Percentiles rank a stretch among this genome's conserved stretches.
Evolutionary conservation across 2,113 vertebrate genomes (phyloP).

Genomic region (Mobula hypostoma): DNA sequence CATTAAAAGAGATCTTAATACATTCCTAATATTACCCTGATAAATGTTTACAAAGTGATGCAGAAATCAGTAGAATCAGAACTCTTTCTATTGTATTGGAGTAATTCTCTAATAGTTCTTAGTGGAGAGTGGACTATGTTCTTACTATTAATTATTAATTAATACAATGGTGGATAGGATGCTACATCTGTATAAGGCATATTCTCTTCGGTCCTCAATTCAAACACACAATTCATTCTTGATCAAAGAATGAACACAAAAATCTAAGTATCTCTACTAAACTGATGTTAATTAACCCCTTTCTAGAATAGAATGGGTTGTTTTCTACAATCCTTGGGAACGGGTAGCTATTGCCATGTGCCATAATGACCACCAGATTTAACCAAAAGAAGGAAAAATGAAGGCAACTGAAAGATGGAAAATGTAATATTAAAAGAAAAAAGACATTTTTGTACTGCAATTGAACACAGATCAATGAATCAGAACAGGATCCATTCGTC

Average conservation of each 20-base stretch:
- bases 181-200: not conserved
- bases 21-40: not conserved
- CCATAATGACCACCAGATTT: not conserved
- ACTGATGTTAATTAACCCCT: not conserved
- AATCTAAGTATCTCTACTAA: not conserved
- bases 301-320: not conserved
- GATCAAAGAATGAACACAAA: not conserved
- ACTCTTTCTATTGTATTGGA: not conserved
- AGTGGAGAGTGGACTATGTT: not conserved
- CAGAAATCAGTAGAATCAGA: constrained; percentile 7
- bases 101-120: not conserved
- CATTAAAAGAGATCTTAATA: not conserved
- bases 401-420: not conserved
- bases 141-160: too few species aligned
- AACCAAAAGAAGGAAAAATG: not conserved
- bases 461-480: not conserved
- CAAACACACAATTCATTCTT: not conserved
- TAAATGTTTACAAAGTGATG: constrained; percentile 1
- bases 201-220: not conserved
- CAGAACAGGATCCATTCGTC: not conserved
- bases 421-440: not conserved
- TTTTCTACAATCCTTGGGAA: not conserved
- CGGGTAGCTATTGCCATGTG: not conserved
- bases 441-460: not conserved
- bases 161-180: not conserved